Conservation (phyloP, 2,113 vertebrate genomes). For the Aegithalos caudatus region DNA sequence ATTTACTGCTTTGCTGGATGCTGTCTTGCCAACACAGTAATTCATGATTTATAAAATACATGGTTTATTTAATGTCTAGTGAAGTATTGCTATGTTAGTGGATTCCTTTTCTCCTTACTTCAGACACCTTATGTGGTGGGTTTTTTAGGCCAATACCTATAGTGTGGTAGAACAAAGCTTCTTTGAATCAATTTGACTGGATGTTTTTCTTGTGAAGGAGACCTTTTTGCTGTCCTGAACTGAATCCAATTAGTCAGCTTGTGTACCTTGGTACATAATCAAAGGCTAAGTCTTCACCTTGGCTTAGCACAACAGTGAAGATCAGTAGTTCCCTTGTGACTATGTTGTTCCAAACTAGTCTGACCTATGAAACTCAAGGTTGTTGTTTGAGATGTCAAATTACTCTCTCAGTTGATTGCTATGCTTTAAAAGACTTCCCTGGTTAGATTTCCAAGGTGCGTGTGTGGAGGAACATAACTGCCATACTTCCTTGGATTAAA, state of each 20-base stretch:
- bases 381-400: background rate
- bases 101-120: background rate
- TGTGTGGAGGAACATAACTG: background rate
- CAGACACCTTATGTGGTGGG: background rate
- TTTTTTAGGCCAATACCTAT: background rate
- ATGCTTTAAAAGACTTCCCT: background rate
- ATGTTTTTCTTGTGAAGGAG: background rate
- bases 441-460: background rate
- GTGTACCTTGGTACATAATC: background rate
- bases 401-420: background rate
- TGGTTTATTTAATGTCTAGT: background rate
- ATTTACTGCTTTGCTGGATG: background rate
- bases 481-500: background rate
- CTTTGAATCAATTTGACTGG: background rate
- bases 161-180: background rate
- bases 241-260: background rate
- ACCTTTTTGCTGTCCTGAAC: background rate
- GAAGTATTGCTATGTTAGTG: background rate
- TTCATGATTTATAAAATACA: background rate
- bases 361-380: background rate
- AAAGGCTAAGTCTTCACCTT: background rate
- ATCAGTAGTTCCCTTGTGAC: constrained; percentile 15
- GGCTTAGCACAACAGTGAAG: background rate
- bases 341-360: background rate
- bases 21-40: background rate